Percentiles rank a stretch among this genome's conserved stretches.
Conservation (phyloP, 92 coral and sea anemone species). For the Actinostola sp. region DNA sequence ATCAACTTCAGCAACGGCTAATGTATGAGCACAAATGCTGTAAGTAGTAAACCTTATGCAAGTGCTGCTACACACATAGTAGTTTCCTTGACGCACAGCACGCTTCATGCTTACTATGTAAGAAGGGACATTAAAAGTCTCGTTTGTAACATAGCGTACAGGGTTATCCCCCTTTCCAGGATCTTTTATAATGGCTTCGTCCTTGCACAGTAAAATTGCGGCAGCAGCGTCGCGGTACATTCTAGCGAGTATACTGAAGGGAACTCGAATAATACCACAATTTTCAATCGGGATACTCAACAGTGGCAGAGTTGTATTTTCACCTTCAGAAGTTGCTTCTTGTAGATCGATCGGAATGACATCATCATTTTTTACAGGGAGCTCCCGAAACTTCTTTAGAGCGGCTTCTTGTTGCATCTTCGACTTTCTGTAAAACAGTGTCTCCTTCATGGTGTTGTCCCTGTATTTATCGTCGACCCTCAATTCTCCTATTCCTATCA, state of each 20-base stretch:
- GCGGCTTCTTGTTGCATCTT: constrained; percentile 31
- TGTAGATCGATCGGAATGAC: neutral
- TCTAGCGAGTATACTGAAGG: constrained; percentile 17
- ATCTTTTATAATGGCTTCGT: constrained; percentile 23
- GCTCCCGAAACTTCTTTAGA: constrained; percentile 15
- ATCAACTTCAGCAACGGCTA: constrained; percentile 43
- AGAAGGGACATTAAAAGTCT: constrained; percentile 16
- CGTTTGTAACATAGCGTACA: constrained; percentile 36
- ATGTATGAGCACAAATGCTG: constrained; percentile 38
- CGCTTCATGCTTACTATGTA: constrained; percentile 11
- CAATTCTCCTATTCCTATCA: constrained; percentile 40
- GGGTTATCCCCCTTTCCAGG: constrained; percentile 37
- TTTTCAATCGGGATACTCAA: constrained; percentile 38
- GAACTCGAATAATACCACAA: constrained; percentile 35
- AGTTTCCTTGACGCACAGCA: neutral
- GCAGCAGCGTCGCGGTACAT: constrained; percentile 21
- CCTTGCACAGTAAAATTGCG: constrained; percentile 7
- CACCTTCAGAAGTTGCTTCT: too few relatives aligned
- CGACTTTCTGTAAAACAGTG: constrained; percentile 36
- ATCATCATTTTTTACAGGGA: constrained; percentile 5
- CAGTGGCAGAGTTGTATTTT: neutral
- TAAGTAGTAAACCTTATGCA: constrained; percentile 28
- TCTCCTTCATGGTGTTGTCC: constrained; percentile 7
- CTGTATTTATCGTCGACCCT: constrained; percentile 2
- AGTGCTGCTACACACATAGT: constrained; percentile 24